These are phyloP conservation scores for Macrophya alboannulata DNA, from an alignment of 2,888 invertebrate species.

Conservation along the genomic window DNA sequence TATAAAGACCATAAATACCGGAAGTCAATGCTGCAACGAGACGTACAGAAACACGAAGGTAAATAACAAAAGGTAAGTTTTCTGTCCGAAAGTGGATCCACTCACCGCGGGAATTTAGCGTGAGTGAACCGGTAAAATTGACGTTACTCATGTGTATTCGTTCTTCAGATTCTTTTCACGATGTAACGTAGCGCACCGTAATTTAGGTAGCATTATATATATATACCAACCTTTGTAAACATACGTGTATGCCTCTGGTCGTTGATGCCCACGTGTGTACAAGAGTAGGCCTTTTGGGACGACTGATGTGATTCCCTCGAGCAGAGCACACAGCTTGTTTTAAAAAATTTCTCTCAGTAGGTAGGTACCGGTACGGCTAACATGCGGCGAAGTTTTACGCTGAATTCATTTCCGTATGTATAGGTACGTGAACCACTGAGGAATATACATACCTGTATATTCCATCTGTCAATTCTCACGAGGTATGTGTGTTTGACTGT, in stretches of 20 bases:
- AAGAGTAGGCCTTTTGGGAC: background rate
- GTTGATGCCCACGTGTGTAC: background rate
- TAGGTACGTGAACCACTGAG: slow-evolving; percentile 4
- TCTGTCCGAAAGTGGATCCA: background rate
- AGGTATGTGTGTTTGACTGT: background rate
- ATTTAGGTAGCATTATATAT: background rate
- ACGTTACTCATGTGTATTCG: slow-evolving; percentile 12
- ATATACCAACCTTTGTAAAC: slow-evolving; percentile 13
- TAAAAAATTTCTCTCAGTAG: background rate
- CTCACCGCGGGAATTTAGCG: background rate
- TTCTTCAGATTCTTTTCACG: background rate
- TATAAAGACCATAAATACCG: background rate
- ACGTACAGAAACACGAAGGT: background rate
- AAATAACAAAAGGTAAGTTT: slow-evolving; percentile 10
- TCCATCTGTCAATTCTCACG: slow-evolving; percentile 25
- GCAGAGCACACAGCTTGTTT: background rate
- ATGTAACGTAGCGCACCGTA: slow-evolving; percentile 2
- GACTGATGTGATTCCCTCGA: background rate
- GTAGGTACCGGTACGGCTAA: background rate
- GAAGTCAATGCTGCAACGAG: background rate
- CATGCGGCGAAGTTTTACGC: background rate
- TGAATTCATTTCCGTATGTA: background rate
- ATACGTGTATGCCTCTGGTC: slow-evolving; percentile 1
- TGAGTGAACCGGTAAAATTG: background rate
- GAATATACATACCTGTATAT: background rate